phyloP scores from a whole-genome alignment of 2,888 invertebrate species.

The Drosophila rubida region DNA sequence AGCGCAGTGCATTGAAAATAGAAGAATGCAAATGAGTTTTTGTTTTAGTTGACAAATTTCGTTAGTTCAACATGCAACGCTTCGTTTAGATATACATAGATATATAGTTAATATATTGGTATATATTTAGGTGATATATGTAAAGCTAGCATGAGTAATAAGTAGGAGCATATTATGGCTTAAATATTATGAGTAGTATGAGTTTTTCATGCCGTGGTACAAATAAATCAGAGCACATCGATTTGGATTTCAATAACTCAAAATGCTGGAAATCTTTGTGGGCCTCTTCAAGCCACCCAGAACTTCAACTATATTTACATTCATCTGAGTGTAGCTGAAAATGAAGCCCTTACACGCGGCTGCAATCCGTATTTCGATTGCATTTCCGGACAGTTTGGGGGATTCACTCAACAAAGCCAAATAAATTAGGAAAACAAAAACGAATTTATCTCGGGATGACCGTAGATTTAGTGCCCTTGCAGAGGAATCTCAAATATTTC shows the following conservation, averaged over 20 bases:
- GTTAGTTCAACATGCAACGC: slow-evolving; percentile 58
- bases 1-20: slow-evolving; percentile 79
- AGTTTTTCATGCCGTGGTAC: slow-evolving; percentile 41
- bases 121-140: slow-evolving; percentile 47
- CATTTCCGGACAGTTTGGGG: slow-evolving; percentile 1
- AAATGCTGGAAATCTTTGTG: neutral
- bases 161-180: slow-evolving; percentile 36
- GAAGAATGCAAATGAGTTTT: slow-evolving; percentile 79
- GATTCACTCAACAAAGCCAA: slow-evolving; percentile 20
- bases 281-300: slow-evolving; percentile 3
- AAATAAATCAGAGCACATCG: slow-evolving; percentile 24
- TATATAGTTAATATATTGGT: slow-evolving; percentile 36
- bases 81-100: slow-evolving; percentile 34
- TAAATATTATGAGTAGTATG: slow-evolving; percentile 16
- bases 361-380: slow-evolving; percentile 11
- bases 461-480: neutral
- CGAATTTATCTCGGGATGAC: neutral
- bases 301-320: slow-evolving; percentile 2
- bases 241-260: slow-evolving; percentile 17
- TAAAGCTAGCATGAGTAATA: slow-evolving; percentile 57
- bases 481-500: too few relatives aligned
- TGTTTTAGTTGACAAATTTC: slow-evolving; percentile 71
- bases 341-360: neutral
- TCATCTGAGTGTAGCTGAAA: neutral
- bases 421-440: neutral